Evolutionary conservation across 2,888 invertebrate genomes (phyloP).

Genomic region (Temnothorax unifasciatus): DNA sequence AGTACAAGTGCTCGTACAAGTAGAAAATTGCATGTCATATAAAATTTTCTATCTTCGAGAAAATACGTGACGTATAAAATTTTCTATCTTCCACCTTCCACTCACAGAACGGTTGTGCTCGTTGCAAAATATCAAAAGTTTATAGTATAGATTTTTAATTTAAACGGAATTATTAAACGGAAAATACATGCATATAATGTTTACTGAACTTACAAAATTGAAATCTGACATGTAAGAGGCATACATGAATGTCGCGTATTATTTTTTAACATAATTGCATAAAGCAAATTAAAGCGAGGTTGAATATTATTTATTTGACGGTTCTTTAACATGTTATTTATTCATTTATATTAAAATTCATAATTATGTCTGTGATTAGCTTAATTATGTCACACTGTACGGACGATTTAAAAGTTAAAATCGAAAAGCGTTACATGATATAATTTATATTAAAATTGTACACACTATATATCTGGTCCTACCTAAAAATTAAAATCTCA

Average conservation of each 20-base stretch:
- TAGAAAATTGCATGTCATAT: slow-evolving; percentile 23
- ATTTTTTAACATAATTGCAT: neutral
- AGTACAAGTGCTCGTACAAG: slow-evolving; percentile 16
- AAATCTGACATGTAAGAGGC: neutral
- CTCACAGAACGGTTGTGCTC: neutral
- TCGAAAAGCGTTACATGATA: neutral
- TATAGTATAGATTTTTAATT: neutral
- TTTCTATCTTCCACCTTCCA: neutral
- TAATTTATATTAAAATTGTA: slow-evolving; percentile 41
- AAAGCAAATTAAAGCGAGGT: slow-evolving; percentile 5
- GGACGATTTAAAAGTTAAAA: slow-evolving; percentile 20
- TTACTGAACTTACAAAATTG: neutral
- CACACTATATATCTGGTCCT: neutral
- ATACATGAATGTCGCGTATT: neutral
- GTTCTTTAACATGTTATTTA: slow-evolving; percentile 7
- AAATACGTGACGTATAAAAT: slow-evolving; percentile 8
- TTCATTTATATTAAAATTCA: slow-evolving; percentile 29
- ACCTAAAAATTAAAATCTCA: slow-evolving; percentile 32
- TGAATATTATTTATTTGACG: slow-evolving; percentile 23
- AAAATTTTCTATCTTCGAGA: slow-evolving; percentile 12
- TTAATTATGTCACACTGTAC: neutral
- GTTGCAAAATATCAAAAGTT: neutral
- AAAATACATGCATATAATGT: neutral
- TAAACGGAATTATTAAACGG: neutral
- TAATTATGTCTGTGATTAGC: slow-evolving; percentile 1